Conservation (phyloP, 2,113 vertebrate species). For the Seriola quinqueradiata region DNA sequence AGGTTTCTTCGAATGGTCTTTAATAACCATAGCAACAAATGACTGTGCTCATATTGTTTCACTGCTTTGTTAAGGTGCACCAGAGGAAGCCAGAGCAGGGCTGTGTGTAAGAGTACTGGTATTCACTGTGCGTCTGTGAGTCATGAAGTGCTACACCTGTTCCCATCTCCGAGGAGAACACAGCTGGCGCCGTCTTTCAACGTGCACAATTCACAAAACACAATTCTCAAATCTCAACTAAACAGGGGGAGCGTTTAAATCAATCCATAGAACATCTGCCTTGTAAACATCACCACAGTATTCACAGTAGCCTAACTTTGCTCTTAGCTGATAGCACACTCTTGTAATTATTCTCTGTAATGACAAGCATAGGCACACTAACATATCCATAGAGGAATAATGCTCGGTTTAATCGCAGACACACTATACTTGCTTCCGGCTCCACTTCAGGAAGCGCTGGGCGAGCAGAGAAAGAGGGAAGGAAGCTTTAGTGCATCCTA, state of each 20-base stretch:
- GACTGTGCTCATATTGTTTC: slow-evolving; percentile 56
- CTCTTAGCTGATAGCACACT: slow-evolving; percentile 47
- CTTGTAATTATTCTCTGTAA: slow-evolving; percentile 36
- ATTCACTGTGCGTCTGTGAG: slow-evolving; percentile 58
- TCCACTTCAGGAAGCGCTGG: slow-evolving; percentile 52
- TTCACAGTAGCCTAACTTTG: slow-evolving; percentile 44
- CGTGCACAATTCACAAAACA: slow-evolving; percentile 51
- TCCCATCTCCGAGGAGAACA: slow-evolving; percentile 64
- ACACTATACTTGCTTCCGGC: slow-evolving; percentile 51
- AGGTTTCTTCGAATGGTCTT: slow-evolving; percentile 50
- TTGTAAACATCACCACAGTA: slow-evolving; percentile 12
- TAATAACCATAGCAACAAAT: slow-evolving; percentile 77
- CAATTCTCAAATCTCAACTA: slow-evolving; percentile 48
- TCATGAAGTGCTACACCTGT: slow-evolving; percentile 72
- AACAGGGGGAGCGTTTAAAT: slow-evolving; percentile 32
- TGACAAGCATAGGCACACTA: slow-evolving; percentile 35
- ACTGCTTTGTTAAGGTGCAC: slow-evolving; percentile 66
- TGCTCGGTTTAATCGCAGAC: slow-evolving; percentile 34
- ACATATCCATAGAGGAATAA: slow-evolving; percentile 36
- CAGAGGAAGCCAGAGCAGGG: slow-evolving; percentile 64
- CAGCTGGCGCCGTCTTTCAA: slow-evolving; percentile 72
- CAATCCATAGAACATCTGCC: slow-evolving; percentile 57
- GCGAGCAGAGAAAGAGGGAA: slow-evolving; percentile 43
- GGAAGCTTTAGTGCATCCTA: slow-evolving; percentile 50
- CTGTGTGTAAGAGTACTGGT: slow-evolving; percentile 57